Evolutionary conservation across 2,888 invertebrate genomes (phyloP).

Genomic region (Nasonovia ribisnigri): DNA sequence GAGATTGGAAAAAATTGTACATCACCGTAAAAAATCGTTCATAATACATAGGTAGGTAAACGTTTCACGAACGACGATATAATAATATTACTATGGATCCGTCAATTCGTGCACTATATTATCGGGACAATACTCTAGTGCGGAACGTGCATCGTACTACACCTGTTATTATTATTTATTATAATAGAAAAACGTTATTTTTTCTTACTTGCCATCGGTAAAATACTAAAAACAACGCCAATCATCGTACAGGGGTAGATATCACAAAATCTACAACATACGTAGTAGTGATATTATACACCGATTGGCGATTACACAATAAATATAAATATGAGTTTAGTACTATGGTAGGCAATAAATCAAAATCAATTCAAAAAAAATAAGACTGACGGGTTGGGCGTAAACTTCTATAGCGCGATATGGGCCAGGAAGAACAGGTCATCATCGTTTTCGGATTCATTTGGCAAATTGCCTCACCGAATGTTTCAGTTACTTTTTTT

Average conservation of each 20-base stretch:
- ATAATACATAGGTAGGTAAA: neutral
- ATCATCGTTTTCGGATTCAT: conserved; percentile 47
- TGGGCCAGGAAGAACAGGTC: conserved; percentile 21
- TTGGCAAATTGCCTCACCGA: conserved; percentile 56
- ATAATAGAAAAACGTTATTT: neutral
- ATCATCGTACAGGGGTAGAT: neutral
- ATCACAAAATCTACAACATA: neutral
- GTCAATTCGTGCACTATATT: neutral
- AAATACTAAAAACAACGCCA: neutral
- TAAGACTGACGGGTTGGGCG: conserved; percentile 10
- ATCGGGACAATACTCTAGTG: neutral
- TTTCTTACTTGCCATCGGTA: neutral
- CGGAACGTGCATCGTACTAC: neutral
- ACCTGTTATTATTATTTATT: neutral
- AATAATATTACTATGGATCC: neutral
- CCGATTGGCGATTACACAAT: neutral
- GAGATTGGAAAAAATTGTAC: conserved; percentile 9
- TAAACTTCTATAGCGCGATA: conserved; percentile 18
- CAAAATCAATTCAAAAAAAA: conserved; percentile 28
- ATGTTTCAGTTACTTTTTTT: neutral
- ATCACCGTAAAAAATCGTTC: conserved; percentile 1
- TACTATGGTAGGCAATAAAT: conserved; percentile 14
- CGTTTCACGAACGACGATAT: neutral
- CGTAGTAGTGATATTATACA: neutral
- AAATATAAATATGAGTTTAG: neutral